Evolutionary conservation across 2,888 invertebrate genomes (phyloP).

Genomic region (Diarsia rubi): DNA sequence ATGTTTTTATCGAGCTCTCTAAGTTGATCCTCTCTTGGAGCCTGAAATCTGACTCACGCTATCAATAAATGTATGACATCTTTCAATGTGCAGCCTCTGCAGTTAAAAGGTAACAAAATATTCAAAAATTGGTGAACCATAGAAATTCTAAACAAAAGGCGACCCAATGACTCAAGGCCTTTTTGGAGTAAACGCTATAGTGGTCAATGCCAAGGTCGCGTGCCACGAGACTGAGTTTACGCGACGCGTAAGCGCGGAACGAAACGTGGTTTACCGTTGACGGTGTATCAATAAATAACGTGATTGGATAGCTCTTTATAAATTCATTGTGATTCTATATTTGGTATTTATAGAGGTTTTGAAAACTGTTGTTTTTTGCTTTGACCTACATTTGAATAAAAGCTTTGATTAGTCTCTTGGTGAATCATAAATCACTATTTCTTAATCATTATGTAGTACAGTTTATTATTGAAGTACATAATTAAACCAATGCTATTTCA

Average conservation of each 20-base stretch:
- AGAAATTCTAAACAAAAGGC: conserved; percentile 29
- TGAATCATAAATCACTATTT: background rate
- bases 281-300: conserved; percentile 50
- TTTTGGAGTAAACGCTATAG: conserved; percentile 45
- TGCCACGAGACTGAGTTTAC: conserved; percentile 50
- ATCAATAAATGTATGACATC: no score
- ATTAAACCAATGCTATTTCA: background rate
- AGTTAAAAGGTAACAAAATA: background rate
- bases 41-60: no score
- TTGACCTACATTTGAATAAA: conserved; percentile 9
- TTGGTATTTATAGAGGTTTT: conserved; percentile 12
- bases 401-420: background rate
- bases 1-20: no score
- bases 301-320: conserved; percentile 22
- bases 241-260: conserved; percentile 55
- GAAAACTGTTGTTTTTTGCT: conserved; percentile 12
- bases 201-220: conserved; percentile 64
- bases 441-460: background rate
- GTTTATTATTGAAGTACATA: background rate
- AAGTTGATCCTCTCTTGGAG: no score
- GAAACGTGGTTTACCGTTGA: conserved; percentile 47
- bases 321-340: conserved; percentile 25
- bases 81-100: no score
- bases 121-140: conserved; percentile 27
- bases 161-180: conserved; percentile 31